phyloP scores from a whole-genome alignment of 2,113 vertebrate genomes.

The Zapornia atra region DNA sequence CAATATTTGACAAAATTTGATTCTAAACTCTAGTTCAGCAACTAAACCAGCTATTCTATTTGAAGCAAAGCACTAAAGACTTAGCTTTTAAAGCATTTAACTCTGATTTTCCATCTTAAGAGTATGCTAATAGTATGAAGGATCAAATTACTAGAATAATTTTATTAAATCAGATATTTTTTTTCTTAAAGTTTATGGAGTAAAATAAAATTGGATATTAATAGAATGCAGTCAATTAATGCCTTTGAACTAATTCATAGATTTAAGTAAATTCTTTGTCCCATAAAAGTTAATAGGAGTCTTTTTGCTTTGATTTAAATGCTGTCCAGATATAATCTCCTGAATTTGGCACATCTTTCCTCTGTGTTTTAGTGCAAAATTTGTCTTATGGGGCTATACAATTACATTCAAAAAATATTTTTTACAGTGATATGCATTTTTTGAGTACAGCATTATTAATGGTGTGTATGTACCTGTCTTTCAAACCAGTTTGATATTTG shows the following conservation, averaged over 20 bases:
- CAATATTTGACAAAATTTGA: neutral
- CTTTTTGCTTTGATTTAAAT: neutral
- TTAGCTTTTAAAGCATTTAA: constrained; percentile 22
- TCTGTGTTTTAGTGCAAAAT: neutral
- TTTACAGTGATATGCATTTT: neutral
- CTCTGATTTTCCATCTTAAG: constrained; percentile 61
- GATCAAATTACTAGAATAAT: constrained; percentile 38
- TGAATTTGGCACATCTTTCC: neutral
- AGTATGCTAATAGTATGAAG: constrained; percentile 45
- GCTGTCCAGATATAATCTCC: neutral
- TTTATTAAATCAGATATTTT: neutral
- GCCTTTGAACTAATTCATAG: neutral
- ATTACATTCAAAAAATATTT: neutral
- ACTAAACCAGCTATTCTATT: constrained; percentile 47
- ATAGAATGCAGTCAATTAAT: constrained; percentile 7
- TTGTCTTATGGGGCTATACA: neutral
- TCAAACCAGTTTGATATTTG: neutral
- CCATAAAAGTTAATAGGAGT: neutral
- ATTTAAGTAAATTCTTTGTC: neutral
- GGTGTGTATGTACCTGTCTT: neutral
- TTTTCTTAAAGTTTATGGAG: neutral
- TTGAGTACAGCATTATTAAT: neutral
- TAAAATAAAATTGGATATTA: neutral
- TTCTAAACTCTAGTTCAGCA: constrained; percentile 23
- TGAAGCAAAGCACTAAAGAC: constrained; percentile 41